Percentiles rank a stretch among this genome's conserved stretches.
Conservation (phyloP, 2,888 invertebrate species). For the Meliscaeva auricollis region DNA sequence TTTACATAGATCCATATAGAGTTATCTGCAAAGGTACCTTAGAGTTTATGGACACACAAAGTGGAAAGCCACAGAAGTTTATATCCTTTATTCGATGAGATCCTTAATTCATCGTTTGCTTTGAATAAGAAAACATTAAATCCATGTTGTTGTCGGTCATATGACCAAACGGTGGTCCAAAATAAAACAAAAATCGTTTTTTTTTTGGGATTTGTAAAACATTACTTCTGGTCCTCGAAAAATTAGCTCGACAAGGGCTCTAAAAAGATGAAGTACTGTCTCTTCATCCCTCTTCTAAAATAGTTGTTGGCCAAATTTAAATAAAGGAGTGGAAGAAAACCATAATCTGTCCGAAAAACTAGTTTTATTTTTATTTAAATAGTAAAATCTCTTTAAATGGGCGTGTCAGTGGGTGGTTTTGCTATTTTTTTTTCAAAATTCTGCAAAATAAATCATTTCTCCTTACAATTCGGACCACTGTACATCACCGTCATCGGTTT, state of each 20-base stretch:
- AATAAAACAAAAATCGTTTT: not conserved
- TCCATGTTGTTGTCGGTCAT: not conserved
- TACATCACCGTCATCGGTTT: not conserved
- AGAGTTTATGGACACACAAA: constrained; percentile 54
- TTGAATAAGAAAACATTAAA: constrained; percentile 61
- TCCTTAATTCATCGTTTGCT: constrained; percentile 66
- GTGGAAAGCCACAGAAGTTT: constrained; percentile 54
- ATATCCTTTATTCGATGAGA: constrained; percentile 53
- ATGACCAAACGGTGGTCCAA: not conserved
- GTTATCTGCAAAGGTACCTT: constrained; percentile 40
- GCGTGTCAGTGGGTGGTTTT: too few relatives aligned
- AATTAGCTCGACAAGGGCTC: too few relatives aligned
- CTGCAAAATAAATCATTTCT: not conserved
- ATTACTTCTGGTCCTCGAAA: too few relatives aligned
- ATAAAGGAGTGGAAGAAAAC: too few relatives aligned
- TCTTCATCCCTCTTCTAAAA: too few relatives aligned
- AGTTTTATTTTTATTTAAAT: too few relatives aligned
- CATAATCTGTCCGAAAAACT: too few relatives aligned
- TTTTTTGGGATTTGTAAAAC: too few relatives aligned
- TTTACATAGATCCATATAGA: constrained; percentile 20
- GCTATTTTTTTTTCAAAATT: too few relatives aligned
- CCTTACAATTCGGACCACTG: not conserved
- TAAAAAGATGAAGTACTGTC: too few relatives aligned
- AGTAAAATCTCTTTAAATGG: too few relatives aligned
- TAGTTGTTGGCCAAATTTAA: too few relatives aligned